Evolutionary conservation across 2,797 vertebrate species (phyloP).

Genomic region (Tiaroga cobitis): DNA sequence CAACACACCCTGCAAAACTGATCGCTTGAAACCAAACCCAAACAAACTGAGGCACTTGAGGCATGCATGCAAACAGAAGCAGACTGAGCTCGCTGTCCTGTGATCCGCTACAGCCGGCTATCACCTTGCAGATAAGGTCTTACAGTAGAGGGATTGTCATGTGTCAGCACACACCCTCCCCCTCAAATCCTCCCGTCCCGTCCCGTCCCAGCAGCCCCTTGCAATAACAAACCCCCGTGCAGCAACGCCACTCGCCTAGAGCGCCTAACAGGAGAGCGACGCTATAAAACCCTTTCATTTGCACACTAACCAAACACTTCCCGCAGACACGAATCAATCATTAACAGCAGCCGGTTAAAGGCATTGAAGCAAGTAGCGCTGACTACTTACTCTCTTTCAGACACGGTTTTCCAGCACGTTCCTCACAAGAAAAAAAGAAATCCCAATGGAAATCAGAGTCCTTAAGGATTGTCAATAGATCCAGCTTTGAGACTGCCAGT

Average conservation of each 20-base stretch:
- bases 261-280: constrained; percentile 49
- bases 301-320: constrained; percentile 67
- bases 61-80: constrained; percentile 40
- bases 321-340: constrained; percentile 69
- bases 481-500: not conserved
- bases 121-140: constrained; percentile 74
- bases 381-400: constrained; percentile 66
- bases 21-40: constrained; percentile 57
- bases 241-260: constrained; percentile 57
- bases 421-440: constrained; percentile 31
- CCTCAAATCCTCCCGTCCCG: constrained; percentile 16
- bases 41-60: constrained; percentile 37
- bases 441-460: constrained; percentile 44
- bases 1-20: constrained; percentile 69
- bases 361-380: constrained; percentile 58
- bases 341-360: constrained; percentile 72
- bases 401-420: constrained; percentile 58
- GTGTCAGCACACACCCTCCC: constrained; percentile 72
- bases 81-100: constrained; percentile 49
- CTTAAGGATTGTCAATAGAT: constrained; percentile 25
- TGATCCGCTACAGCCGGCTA: constrained; percentile 66
- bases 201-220: constrained; percentile 42
- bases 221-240: constrained; percentile 61
- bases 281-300: constrained; percentile 56
- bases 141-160: constrained; percentile 63